These are phyloP conservation scores for Aphodius granarius DNA, from an alignment of 2,888 invertebrate species.

Conservation along the genomic window DNA sequence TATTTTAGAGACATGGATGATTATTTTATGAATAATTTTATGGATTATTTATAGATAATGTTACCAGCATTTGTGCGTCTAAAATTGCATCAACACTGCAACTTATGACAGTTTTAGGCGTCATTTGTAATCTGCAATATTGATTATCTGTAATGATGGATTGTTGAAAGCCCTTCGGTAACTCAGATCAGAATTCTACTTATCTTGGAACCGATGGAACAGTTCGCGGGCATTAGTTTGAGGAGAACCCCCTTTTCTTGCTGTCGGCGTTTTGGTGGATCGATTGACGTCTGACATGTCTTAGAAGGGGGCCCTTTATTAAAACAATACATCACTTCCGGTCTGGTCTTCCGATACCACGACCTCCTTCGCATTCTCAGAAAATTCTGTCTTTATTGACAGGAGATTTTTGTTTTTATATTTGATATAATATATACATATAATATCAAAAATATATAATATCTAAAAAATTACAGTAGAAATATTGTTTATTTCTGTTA, in stretches of 20 bases:
- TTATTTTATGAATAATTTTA: too few relatives aligned
- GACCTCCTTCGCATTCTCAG: not conserved
- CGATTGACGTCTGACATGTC: constrained; percentile 8
- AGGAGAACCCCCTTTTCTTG: not conserved
- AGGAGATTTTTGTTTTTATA: too few relatives aligned
- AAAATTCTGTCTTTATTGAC: not conserved
- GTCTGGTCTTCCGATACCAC: constrained; percentile 35
- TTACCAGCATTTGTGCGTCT: too few relatives aligned
- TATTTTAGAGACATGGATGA: too few relatives aligned
- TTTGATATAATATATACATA: too few relatives aligned
- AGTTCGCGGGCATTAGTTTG: not conserved
- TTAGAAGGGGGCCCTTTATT: constrained; percentile 38
- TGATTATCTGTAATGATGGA: not conserved
- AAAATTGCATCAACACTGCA: too few relatives aligned
- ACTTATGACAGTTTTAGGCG: too few relatives aligned
- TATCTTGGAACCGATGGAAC: not conserved
- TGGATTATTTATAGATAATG: too few relatives aligned
- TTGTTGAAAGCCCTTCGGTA: not conserved
- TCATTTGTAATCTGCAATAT: too few relatives aligned
- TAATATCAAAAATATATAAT: too few relatives aligned
- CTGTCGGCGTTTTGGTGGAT: constrained; percentile 3
- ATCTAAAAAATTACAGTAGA: too few relatives aligned
- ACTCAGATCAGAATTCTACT: not conserved
- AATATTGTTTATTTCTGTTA: not conserved
- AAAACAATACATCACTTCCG: constrained; percentile 44